Conservation (phyloP, 2,888 invertebrate genomes). For the Lithodes maja region DNA sequence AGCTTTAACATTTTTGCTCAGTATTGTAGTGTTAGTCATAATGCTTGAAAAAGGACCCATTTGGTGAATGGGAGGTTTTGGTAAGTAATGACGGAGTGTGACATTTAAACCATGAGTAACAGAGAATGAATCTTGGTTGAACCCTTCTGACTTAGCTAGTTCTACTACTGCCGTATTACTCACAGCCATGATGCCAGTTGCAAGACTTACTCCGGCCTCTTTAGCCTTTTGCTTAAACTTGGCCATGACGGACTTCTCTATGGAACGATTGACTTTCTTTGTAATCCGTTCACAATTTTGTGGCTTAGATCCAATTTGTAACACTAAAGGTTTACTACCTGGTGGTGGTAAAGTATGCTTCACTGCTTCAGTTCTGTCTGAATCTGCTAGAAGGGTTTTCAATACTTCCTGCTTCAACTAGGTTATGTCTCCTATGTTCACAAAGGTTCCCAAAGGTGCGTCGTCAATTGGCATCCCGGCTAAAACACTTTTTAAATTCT, state of each 20-base stretch:
- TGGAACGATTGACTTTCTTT: neutral
- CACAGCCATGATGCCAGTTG: neutral
- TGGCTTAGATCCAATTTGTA: neutral
- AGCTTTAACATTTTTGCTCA: neutral
- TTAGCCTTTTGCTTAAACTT: neutral
- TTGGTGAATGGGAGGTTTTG: neutral
- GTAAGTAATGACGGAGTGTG: neutral
- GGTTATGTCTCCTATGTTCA: neutral
- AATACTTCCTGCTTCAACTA: neutral
- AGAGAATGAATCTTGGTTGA: neutral
- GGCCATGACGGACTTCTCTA: neutral
- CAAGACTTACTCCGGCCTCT: neutral
- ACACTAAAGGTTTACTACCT: neutral
- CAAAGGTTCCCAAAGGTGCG: neutral
- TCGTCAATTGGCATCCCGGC: neutral
- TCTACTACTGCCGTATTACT: neutral
- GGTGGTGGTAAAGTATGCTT: neutral
- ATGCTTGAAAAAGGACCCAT: neutral
- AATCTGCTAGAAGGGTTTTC: neutral
- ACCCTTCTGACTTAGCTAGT: neutral
- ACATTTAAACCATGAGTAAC: neutral
- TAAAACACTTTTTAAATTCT: neutral
- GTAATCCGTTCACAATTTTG: neutral
- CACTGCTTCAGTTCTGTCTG: neutral
- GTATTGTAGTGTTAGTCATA: too few species aligned